Percentiles rank a stretch among this genome's conserved stretches.
Conservation (phyloP, 1,140 invertebrate genomes). For the Thrips palmi region DNA sequence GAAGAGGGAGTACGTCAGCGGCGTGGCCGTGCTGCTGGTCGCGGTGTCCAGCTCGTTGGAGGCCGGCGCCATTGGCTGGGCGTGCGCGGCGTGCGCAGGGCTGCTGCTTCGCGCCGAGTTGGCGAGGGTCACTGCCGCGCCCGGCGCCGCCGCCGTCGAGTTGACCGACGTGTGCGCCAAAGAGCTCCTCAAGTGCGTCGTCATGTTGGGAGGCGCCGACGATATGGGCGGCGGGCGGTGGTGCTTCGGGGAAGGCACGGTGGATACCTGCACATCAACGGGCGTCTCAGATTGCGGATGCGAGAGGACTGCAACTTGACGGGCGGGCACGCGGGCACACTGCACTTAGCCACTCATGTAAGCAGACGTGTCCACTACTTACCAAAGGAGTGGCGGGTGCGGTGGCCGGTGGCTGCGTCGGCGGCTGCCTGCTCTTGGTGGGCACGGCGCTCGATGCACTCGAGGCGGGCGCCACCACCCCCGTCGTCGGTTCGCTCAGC, state of each 20-base stretch:
- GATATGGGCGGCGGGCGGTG: constrained; percentile 5
- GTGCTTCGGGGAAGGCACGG: constrained; percentile 8
- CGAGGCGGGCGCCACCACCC: background rate
- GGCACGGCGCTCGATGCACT: background rate
- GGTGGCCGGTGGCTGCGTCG: constrained; percentile 8
- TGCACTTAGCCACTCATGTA: too few relatives aligned
- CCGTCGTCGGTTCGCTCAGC: constrained; percentile 1
- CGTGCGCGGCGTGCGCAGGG: constrained; percentile 13
- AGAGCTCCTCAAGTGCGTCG: background rate
- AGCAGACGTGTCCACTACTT: too few relatives aligned
- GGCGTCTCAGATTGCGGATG: too few relatives aligned
- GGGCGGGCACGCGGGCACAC: too few relatives aligned
- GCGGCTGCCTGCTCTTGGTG: background rate
- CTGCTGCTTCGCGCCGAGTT: constrained; percentile 17
- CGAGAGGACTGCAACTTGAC: too few relatives aligned
- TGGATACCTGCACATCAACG: constrained; percentile 6
- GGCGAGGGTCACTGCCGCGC: constrained; percentile 2
- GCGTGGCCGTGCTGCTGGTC: constrained; percentile 15
- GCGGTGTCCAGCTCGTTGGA: constrained; percentile 2
- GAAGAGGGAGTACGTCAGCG: constrained; percentile 59
- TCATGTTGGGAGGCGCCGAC: background rate
- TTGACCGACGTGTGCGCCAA: constrained; percentile 11
- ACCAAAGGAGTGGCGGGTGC: constrained; percentile 10
- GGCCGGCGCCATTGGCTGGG: constrained; percentile 10
- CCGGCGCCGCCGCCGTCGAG: constrained; percentile 7